Base-by-base conservation (phyloP, 2,888 invertebrate genomes). In the Pseudococcus jackbeardsleyi region DNA sequence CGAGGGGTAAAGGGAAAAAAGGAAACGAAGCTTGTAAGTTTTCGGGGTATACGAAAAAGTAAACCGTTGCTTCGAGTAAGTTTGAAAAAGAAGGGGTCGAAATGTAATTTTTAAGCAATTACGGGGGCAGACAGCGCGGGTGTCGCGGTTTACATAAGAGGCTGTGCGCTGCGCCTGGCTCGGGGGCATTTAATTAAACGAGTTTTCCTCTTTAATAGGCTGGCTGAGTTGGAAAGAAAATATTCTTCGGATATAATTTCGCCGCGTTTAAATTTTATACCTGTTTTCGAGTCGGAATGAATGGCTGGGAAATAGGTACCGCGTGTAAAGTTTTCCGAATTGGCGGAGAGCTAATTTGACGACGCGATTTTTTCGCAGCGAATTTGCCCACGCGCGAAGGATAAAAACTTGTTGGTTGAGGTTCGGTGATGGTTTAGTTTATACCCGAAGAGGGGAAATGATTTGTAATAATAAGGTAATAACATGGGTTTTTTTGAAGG, bases 111-210 rank as follows among this genome's bases (percentile, higher is more conserved):
- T 72, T 72, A 33, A 11, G 72, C 72, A 72, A 72, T 72, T 72
- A 72, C 33, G 5, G 15, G 17, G 9, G 7, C 7, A 33, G 15
- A 17, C 19, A 68, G 22, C 15, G 33, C 33, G 72, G 33, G 39
- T 72, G 22, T 64, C 22, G 64, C 64, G 64, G 64, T 22, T 64
- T 22, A 64, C 64, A 22, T 64, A 64, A 22, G 64, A 64, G 64
- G 64, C 64, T 19, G 9, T 64, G 11, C 33, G 33, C 72, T 26
- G 48, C 12, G 48, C n/a, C 39, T 9, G 6, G 72, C 72, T 72
- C 72, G 72, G 72, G 72, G 72, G 33, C 72, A 33, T 72, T 72
- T 72, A 72, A 72, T 72, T 72, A 72, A 72, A 72, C 72, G 72
- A 72, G 72, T 72, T 72, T 72, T 72, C 72, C 72, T 72, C 33